Evolutionary conservation across 2,797 vertebrate species (phyloP).

Genomic region (Percopsis omiscomaycus): DNA sequence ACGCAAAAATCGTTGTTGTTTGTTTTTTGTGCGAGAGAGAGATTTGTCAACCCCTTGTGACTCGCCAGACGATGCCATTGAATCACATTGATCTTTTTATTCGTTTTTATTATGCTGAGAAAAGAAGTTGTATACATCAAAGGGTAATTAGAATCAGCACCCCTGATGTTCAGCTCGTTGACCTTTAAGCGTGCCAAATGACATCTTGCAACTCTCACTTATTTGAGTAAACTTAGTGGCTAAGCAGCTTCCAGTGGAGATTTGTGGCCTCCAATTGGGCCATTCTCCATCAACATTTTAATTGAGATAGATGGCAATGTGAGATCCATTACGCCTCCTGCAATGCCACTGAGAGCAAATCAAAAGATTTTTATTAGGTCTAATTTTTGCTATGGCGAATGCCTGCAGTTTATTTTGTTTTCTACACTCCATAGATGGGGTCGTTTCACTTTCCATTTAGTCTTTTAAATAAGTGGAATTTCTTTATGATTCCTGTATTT

Average conservation of each 20-base stretch:
- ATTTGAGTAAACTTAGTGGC: constrained; percentile 49
- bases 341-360: constrained; percentile 61
- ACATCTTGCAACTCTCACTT: constrained; percentile 36
- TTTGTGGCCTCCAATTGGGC: constrained; percentile 55
- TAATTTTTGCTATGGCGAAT: constrained; percentile 50
- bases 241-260: constrained; percentile 53
- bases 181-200: constrained; percentile 57
- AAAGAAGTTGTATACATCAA: constrained; percentile 39
- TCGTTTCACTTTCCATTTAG: constrained; percentile 45
- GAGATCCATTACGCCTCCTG: constrained; percentile 63
- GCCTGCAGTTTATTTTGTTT: constrained; percentile 32
- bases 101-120: constrained; percentile 16
- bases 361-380: constrained; percentile 21
- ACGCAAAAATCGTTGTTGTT: too few species aligned
- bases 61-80: constrained; percentile 31
- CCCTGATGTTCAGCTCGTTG: constrained; percentile 47
- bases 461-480: constrained; percentile 29
- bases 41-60: constrained; percentile 39
- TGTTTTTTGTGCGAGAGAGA: constrained; percentile 11
- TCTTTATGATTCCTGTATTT: constrained; percentile 27
- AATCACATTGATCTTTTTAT: constrained; percentile 55
- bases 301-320: constrained; percentile 73
- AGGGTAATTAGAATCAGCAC: constrained; percentile 56
- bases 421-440: constrained; percentile 23
- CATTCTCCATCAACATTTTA: constrained; percentile 56